Evolutionary conservation across 2,113 vertebrate species (phyloP).

Genomic region (Eulacestoma nigropectus): DNA sequence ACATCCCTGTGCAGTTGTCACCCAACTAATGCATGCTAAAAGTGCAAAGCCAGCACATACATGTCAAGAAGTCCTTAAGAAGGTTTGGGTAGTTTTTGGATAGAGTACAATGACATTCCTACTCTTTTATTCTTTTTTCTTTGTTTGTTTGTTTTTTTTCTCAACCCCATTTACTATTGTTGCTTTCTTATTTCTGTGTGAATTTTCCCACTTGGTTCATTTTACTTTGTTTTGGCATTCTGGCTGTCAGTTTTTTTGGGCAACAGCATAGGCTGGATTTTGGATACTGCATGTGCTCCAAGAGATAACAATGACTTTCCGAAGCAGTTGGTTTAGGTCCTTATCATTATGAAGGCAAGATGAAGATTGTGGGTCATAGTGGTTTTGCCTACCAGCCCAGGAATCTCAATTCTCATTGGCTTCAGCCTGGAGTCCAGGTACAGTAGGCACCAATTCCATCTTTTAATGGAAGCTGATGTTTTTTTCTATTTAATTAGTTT

Average conservation of each 20-base stretch:
- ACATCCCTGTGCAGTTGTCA: background rate
- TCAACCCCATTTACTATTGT: background rate
- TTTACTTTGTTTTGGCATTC: background rate
- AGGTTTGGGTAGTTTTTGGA: background rate
- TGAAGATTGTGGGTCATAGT: background rate
- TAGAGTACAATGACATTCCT: background rate
- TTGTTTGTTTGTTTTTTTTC: background rate
- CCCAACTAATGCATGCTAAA: background rate
- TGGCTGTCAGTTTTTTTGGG: background rate
- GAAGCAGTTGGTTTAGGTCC: background rate
- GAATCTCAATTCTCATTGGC: background rate
- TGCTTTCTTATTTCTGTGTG: background rate
- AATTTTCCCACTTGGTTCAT: background rate
- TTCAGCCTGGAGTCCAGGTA: background rate
- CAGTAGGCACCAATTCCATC: background rate
- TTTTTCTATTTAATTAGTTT: background rate
- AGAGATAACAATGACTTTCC: background rate
- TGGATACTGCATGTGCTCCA: background rate
- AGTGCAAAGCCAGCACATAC: background rate
- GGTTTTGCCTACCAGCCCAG: background rate
- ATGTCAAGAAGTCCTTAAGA: background rate
- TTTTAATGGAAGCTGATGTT: background rate
- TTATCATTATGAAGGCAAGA: background rate
- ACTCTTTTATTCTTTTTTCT: background rate
- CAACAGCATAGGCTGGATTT: background rate